Conservation (phyloP, 2,888 invertebrate genomes). For the Cabera pusaria region DNA sequence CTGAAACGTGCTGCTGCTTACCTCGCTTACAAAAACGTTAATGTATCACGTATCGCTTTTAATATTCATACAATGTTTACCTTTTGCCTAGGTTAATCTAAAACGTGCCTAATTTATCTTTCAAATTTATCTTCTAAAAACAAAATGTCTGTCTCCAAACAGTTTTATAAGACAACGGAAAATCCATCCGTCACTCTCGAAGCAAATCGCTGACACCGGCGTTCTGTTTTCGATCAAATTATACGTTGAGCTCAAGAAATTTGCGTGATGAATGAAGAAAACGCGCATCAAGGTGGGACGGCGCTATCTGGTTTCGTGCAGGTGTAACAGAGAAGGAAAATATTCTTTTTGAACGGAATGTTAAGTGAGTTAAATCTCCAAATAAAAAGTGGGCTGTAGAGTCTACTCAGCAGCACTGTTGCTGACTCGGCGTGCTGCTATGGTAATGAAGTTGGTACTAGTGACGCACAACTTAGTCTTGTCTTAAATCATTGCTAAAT, state of each 20-base stretch:
- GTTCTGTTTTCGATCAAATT: constrained; percentile 76
- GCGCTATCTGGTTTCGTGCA: constrained; percentile 39
- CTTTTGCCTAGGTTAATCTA: constrained; percentile 15
- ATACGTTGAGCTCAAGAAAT: constrained; percentile 56
- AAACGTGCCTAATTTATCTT: constrained; percentile 19
- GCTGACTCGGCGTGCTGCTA: constrained; percentile 42
- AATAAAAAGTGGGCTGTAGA: constrained; percentile 73
- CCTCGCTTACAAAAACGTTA: constrained; percentile 10
- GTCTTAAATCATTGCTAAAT: constrained; percentile 1
- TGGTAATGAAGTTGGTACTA: constrained; percentile 61
- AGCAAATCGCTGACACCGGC: constrained; percentile 55
- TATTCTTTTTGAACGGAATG: constrained; percentile 68
- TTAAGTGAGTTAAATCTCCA: constrained; percentile 78
- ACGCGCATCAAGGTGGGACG: constrained; percentile 44
- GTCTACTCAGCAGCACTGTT: constrained; percentile 55
- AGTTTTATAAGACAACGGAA: constrained; percentile 34
- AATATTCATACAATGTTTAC: constrained; percentile 18
- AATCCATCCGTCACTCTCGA: constrained; percentile 50
- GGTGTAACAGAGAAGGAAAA: constrained; percentile 49
- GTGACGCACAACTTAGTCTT: constrained; percentile 7
- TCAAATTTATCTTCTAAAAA: constrained; percentile 7
- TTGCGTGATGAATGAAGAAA: constrained; percentile 51
- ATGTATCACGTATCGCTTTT: constrained; percentile 10
- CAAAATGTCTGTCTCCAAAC: constrained; percentile 14
- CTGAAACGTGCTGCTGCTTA: constrained; percentile 5